Conservation (phyloP, 2,113 vertebrate species). For the Zosterops hypoxanthus region DNA sequence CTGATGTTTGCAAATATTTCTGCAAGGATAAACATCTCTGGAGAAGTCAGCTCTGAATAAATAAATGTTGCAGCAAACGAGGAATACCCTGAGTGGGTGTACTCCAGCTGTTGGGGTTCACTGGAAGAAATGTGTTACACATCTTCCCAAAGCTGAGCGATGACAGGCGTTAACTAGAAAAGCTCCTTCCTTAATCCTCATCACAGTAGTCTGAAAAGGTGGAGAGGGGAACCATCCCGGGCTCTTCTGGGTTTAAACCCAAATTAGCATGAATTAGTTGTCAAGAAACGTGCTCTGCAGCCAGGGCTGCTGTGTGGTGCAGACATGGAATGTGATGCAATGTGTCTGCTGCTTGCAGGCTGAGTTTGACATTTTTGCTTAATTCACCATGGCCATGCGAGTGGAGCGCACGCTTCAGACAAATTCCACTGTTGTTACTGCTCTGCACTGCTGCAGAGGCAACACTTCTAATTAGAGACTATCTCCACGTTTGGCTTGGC, state of each 20-base stretch:
- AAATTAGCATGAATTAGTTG: neutral
- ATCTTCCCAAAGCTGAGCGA: neutral
- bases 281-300: neutral
- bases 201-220: neutral
- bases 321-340: neutral
- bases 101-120: neutral
- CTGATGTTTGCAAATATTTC: neutral
- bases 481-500: constrained; percentile 22
- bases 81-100: neutral
- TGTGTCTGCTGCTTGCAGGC: neutral
- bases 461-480: constrained; percentile 21
- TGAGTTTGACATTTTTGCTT: constrained; percentile 19
- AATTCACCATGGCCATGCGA: constrained; percentile 19
- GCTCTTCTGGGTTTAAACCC: neutral
- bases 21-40: neutral
- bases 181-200: neutral
- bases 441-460: constrained; percentile 17
- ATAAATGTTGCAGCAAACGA: neutral
- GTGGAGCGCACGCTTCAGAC: neutral
- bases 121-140: neutral
- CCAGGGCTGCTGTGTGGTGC: neutral
- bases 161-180: neutral
- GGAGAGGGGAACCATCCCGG: neutral
- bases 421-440: neutral
- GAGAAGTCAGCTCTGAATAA: neutral